A percentile compares a stretch with the other conserved stretches of the same genome.
Evolutionary conservation across 2,888 invertebrate genomes (phyloP).

Genomic region (Stenotaenia linearis): DNA sequence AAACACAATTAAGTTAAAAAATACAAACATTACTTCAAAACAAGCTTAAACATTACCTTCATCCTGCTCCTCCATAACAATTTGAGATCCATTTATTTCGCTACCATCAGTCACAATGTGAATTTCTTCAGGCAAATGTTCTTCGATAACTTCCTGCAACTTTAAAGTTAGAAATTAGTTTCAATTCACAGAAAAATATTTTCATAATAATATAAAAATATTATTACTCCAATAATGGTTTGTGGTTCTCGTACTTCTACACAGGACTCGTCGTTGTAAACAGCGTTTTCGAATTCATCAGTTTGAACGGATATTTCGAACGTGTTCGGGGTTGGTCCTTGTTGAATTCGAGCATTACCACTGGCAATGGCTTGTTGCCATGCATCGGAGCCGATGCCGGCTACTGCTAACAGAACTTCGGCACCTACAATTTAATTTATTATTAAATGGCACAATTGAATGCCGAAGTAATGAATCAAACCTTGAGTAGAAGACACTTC

Average conservation of each 20-base stretch:
- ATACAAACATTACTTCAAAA: background rate
- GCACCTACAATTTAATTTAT: constrained; percentile 13
- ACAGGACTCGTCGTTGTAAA: too few relatives aligned
- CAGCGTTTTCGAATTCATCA: background rate
- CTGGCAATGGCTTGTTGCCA: constrained; percentile 35
- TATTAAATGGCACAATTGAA: background rate
- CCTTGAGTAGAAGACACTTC: constrained; percentile 29
- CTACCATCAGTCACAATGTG: background rate
- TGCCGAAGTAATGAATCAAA: background rate
- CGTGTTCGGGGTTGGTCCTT: constrained; percentile 34
- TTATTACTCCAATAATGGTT: background rate
- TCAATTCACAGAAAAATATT: too few relatives aligned
- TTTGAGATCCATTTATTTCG: background rate
- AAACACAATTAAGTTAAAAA: too few relatives aligned
- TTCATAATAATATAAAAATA: too few relatives aligned
- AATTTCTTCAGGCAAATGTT: background rate
- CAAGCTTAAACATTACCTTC: background rate
- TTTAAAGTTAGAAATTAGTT: too few relatives aligned
- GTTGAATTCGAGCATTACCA: constrained; percentile 35
- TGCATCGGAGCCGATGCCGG: constrained; percentile 34
- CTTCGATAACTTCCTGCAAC: background rate
- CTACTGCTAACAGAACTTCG: constrained; percentile 35
- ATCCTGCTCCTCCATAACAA: background rate
- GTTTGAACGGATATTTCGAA: constrained; percentile 34
- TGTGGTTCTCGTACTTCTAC: background rate